These are phyloP conservation scores for Eumacrocentrus americanus DNA, from an alignment of 2,888 invertebrate genomes.

Conservation along the genomic window DNA sequence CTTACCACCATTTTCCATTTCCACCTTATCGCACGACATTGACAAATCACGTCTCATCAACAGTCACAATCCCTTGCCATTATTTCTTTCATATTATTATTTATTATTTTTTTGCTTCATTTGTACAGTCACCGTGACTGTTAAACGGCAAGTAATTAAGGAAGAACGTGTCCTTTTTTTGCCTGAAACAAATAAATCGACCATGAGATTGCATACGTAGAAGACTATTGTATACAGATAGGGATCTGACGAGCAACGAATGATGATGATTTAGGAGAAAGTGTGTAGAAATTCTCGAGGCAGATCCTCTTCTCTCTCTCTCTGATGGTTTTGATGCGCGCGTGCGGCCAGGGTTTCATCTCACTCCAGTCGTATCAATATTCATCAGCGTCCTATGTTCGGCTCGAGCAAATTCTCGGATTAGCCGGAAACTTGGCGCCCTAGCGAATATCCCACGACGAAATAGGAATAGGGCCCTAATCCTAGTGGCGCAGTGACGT, in stretches of 20 bases:
- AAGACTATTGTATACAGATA: not conserved
- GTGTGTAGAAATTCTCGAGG: constrained; percentile 11
- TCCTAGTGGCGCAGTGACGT: constrained; percentile 56
- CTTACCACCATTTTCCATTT: not conserved
- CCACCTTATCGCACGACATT: not conserved
- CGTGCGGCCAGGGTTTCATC: not conserved
- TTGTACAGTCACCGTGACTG: not conserved
- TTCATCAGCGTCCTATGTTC: constrained; percentile 62
- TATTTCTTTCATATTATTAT: not conserved
- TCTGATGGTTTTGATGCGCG: not conserved
- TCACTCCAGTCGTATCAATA: constrained; percentile 54
- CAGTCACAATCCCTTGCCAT: not conserved
- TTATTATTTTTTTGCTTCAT: not conserved
- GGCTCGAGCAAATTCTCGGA: constrained; percentile 58
- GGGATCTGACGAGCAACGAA: not conserved
- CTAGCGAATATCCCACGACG: constrained; percentile 14
- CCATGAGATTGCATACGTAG: not conserved
- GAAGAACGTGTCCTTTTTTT: not conserved
- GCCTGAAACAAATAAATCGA: not conserved
- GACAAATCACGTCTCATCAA: constrained; percentile 7
- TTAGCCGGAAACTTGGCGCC: constrained; percentile 58
- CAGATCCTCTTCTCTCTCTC: not conserved
- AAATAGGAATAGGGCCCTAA: constrained; percentile 31
- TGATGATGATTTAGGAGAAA: constrained; percentile 10
- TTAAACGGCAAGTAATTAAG: not conserved